phyloP scores from a whole-genome alignment of 2,113 vertebrate genomes.

The Chaetodon auriga region DNA sequence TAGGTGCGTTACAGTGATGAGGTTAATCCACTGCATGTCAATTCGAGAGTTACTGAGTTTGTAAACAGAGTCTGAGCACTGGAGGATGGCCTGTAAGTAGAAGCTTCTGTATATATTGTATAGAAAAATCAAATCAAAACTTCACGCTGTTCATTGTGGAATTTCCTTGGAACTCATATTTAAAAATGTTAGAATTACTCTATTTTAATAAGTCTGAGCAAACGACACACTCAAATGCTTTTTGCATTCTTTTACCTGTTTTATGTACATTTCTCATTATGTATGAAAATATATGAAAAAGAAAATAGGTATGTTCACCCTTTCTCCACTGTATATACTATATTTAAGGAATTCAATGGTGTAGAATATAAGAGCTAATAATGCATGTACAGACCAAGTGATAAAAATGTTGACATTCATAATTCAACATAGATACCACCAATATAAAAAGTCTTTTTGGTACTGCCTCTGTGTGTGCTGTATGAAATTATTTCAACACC shows the following conservation, averaged over 20 bases:
- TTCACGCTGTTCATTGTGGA: conserved; percentile 3
- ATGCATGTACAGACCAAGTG: conserved; percentile 3
- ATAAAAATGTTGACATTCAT: conserved; percentile 1
- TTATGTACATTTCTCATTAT: not conserved
- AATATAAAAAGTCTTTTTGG: conserved; percentile 29
- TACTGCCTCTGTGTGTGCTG: not conserved
- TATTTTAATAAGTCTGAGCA: not conserved
- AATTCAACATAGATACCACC: conserved; percentile 34
- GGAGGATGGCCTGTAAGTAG: not conserved
- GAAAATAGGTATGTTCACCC: not conserved
- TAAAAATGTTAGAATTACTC: not conserved
- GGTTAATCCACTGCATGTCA: conserved; percentile 51
- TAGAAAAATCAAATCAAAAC: not conserved
- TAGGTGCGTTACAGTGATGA: conserved; percentile 38
- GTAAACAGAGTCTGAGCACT: conserved; percentile 10
- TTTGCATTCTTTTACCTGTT: not conserved
- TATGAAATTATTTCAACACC: conserved; percentile 1
- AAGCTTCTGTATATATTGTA: conserved; percentile 23
- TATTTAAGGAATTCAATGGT: conserved; percentile 5
- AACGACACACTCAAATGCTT: not conserved
- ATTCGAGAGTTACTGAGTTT: conserved; percentile 41
- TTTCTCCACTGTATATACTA: conserved; percentile 6
- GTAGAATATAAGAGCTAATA: not conserved
- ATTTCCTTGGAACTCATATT: conserved; percentile 2
- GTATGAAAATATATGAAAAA: not conserved